A percentile compares a stretch with the other conserved stretches of the same genome.
phyloP scores from a whole-genome alignment of 1,140 invertebrate species.

The Chlorops oryzae region DNA sequence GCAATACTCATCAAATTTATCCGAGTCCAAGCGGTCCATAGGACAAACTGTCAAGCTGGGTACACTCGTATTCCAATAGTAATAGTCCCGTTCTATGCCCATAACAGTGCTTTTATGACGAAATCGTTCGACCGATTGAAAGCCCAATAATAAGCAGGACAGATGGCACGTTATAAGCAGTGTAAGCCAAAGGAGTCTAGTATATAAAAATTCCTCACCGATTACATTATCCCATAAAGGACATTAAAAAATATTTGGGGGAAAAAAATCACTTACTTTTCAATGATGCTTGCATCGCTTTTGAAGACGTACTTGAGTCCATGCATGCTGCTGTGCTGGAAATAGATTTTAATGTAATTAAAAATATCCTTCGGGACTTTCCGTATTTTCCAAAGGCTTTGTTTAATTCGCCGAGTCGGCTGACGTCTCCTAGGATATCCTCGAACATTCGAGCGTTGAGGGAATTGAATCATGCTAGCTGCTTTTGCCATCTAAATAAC shows the following conservation, averaged over 20 bases:
- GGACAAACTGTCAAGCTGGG: constrained; percentile 55
- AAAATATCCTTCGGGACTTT: too few species aligned
- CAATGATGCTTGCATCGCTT: constrained; percentile 21
- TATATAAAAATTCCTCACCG: not conserved
- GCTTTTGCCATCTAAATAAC: too few species aligned
- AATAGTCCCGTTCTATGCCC: constrained; percentile 62
- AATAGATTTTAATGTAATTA: constrained; percentile 27
- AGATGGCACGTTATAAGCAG: constrained; percentile 28
- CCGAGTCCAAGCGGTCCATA: constrained; percentile 46
- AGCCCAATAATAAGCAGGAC: constrained; percentile 25
- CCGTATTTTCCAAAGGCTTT: too few species aligned
- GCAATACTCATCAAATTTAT: constrained; percentile 46
- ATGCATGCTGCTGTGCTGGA: constrained; percentile 30
- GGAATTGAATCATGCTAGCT: too few species aligned
- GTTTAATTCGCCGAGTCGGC: too few species aligned
- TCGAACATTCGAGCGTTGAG: too few species aligned
- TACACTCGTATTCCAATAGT: constrained; percentile 62
- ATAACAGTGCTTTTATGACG: constrained; percentile 53
- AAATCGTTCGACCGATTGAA: constrained; percentile 35
- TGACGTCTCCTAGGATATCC: too few species aligned
- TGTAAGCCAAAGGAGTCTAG: constrained; percentile 33
- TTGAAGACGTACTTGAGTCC: constrained; percentile 29
- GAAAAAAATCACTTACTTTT: constrained; percentile 22
- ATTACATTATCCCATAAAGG: not conserved
- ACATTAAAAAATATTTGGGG: not conserved